Evolutionary conservation across 2,888 invertebrate species (phyloP).

Genomic region (Apantesis nais): DNA sequence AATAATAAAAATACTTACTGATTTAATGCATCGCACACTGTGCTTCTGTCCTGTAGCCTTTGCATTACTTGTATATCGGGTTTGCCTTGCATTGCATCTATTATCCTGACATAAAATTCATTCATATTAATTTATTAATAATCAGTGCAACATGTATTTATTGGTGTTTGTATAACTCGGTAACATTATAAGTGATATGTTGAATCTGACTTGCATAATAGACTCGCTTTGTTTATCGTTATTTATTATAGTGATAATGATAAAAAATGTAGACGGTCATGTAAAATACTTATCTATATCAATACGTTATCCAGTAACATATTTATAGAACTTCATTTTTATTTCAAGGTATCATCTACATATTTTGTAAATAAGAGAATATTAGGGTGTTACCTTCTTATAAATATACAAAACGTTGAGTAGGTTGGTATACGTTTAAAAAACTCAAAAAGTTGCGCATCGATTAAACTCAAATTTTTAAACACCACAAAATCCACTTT

Average conservation of each 20-base stretch:
- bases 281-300: slow-evolving; percentile 22
- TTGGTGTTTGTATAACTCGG: slow-evolving; percentile 22
- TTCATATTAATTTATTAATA: slow-evolving; percentile 34
- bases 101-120: slow-evolving; percentile 27
- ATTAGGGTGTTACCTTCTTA: not conserved
- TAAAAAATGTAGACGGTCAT: not conserved
- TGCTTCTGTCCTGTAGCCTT: not conserved
- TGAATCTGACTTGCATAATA: not conserved
- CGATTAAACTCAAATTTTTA: no score
- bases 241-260: not conserved
- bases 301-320: slow-evolving; percentile 18
- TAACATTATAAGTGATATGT: slow-evolving; percentile 15
- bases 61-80: slow-evolving; percentile 24
- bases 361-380: not conserved
- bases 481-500: no score
- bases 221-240: slow-evolving; percentile 18
- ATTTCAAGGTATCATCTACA: not conserved
- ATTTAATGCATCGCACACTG: not conserved
- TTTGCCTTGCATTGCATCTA: slow-evolving; percentile 33
- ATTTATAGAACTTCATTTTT: slow-evolving; percentile 19
- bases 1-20: not conserved
- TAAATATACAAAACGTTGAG: no score
- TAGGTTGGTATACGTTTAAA: no score
- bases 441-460: no score
- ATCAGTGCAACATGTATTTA: slow-evolving; percentile 34